Conservation (phyloP, 2,888 invertebrate genomes). For the Campaea margaritaria region DNA sequence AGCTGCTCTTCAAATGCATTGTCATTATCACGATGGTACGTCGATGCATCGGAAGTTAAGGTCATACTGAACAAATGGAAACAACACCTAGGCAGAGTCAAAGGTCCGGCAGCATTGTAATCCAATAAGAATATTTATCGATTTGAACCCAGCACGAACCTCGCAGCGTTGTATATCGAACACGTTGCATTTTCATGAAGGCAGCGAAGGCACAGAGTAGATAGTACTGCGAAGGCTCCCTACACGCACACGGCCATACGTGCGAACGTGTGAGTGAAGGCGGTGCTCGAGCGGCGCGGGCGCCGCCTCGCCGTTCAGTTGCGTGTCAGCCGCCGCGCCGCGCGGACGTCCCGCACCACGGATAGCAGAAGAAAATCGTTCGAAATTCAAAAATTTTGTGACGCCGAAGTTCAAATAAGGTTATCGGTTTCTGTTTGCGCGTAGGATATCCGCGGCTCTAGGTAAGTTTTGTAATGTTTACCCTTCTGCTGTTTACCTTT, state of each 20-base stretch:
- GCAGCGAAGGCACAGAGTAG: conserved; percentile 53
- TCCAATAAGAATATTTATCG: conserved; percentile 39
- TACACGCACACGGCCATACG: conserved; percentile 42
- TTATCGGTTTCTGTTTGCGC: conserved; percentile 72
- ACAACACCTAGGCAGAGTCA: conserved; percentile 30
- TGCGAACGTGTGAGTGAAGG: conserved; percentile 63
- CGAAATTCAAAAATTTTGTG: conserved; percentile 56
- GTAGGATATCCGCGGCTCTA: conserved; percentile 70
- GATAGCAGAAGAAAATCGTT: conserved; percentile 36
- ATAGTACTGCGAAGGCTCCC: conserved; percentile 46
- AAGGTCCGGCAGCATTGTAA: conserved; percentile 35
- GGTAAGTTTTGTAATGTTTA: conserved; percentile 68
- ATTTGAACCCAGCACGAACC: conserved; percentile 32
- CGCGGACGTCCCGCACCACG: conserved; percentile 53
- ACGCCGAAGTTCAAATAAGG: conserved; percentile 72
- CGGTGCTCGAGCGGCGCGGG: conserved; percentile 67
- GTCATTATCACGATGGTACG: conserved; percentile 2
- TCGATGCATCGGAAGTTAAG: conserved; percentile 34
- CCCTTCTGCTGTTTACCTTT: conserved; percentile 60
- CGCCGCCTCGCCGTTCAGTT: conserved; percentile 73
- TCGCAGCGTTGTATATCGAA: conserved; percentile 48
- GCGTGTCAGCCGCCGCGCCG: conserved; percentile 57
- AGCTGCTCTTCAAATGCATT: too few relatives aligned
- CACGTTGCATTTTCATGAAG: conserved; percentile 76
- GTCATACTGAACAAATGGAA: conserved; percentile 37